Evolutionary conservation across 2,888 invertebrate species (phyloP), one percentile per base, ranked within the genome.

Genomic region (Opisthograptis luteolata): DNA sequence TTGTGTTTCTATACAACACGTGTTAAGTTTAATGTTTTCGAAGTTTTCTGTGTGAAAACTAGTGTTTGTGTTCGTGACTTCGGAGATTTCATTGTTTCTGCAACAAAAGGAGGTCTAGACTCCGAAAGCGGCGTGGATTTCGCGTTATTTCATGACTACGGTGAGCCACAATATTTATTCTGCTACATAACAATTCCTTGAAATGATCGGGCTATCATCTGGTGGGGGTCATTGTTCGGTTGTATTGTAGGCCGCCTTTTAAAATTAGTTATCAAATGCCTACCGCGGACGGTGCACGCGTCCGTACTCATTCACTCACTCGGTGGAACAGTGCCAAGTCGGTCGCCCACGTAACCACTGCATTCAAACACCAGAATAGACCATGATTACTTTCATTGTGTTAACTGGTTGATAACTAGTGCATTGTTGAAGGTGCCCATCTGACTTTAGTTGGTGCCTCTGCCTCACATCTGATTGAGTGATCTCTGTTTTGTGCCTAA

Each of bases 281-380:
- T 42, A 36, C 62, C 60, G 68, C 39, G 66, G 64, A 56, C 64
- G 58, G 42, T 66, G 60, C 64, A 68, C 66, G 71, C 63, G 56
- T 57, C 58, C 66, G 55, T 58, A 55, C 64, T 44, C 39, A 48
- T 60, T 51, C 37, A 63, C 62, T 66, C 69, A 65, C 58, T 68
- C 66, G 60, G 80, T 88, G 88, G 88, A 84, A 75, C 68, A 70
- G 55, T 84, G 88, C 88, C 88, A 88, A 87, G 76, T 84, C 79
- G 84, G 81, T 76, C 81, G 77, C 56, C 55, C 42, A 50, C 54
- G 58, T 58, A 64, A 60, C 52, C 30, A 55, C 47, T 51, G 47
- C 55, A 60, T 62, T 58, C 39, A 46, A 49, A 50, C 37, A 25
- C 48, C 39, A 36, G 56, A 64, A 58, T 64, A 62, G 50, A 50